These are phyloP conservation scores for Pteropus alecto DNA, from an alignment of 2,113 vertebrate species.

Conservation along the genomic window DNA sequence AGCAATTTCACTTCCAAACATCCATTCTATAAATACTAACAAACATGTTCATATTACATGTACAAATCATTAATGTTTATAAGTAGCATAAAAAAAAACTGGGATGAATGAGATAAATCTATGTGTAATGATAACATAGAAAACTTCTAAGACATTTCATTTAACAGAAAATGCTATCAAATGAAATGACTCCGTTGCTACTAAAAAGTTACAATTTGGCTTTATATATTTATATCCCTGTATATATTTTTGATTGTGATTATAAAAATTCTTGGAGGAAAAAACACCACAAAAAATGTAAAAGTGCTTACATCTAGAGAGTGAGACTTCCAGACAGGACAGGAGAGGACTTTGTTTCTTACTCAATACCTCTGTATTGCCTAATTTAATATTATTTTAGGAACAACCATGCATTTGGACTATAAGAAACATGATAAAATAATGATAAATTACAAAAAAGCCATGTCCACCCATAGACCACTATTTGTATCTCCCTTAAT, in stretches of 20 bases:
- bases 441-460: not conserved
- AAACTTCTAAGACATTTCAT: not conserved
- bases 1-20: not conserved
- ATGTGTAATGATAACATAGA: not conserved
- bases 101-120: not conserved
- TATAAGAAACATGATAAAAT: not conserved
- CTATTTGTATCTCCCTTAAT: not conserved
- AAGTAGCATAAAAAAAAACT: not conserved
- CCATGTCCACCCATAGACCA: not conserved
- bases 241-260: not conserved
- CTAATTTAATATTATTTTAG: not conserved
- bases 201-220: not conserved
- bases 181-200: not conserved
- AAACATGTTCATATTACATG: not conserved
- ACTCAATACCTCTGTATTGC: not conserved
- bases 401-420: not conserved
- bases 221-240: not conserved
- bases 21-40: not conserved
- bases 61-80: not conserved
- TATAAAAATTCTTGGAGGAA: not conserved
- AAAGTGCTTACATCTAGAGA: not conserved
- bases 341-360: not conserved
- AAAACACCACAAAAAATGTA: not conserved
- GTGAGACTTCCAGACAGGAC: not conserved
- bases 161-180: not conserved